Evolutionary conservation across 2,888 invertebrate species (phyloP).

Genomic region (Masnerella sp.): DNA sequence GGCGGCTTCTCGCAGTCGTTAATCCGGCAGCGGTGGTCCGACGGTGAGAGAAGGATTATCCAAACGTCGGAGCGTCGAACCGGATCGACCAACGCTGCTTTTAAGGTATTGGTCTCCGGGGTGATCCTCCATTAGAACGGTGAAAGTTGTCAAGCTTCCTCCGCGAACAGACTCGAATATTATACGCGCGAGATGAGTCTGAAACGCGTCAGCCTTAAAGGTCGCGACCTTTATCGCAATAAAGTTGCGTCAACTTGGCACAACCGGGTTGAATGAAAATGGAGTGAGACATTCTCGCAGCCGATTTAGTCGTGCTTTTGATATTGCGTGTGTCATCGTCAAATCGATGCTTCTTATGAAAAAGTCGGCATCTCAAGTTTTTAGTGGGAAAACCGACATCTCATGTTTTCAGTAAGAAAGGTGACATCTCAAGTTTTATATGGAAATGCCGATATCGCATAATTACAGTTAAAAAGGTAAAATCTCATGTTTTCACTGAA

Average conservation of each 20-base stretch:
- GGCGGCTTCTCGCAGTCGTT: constrained; percentile 65
- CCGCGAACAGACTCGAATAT: constrained; percentile 59
- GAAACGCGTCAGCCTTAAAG: constrained; percentile 47
- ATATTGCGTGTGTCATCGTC: constrained; percentile 39
- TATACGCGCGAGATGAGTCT: constrained; percentile 62
- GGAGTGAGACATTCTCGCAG: constrained; percentile 47
- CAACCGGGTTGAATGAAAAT: constrained; percentile 44
- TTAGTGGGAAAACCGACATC: too few species aligned
- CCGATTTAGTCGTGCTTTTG: constrained; percentile 51
- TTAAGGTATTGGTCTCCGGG: constrained; percentile 72
- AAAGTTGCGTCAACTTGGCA: constrained; percentile 43
- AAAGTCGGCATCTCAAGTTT: too few species aligned
- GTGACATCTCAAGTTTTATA: too few species aligned
- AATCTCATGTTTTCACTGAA: too few species aligned
- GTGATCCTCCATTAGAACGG: constrained; percentile 56
- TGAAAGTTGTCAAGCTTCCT: constrained; percentile 35
- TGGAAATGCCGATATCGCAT: too few species aligned
- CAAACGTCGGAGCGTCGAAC: constrained; percentile 68
- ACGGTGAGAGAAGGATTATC: constrained; percentile 74
- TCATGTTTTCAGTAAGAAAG: too few species aligned
- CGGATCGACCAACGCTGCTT: constrained; percentile 71
- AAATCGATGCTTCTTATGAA: constrained; percentile 26
- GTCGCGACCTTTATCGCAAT: constrained; percentile 59
- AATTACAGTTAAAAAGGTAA: too few species aligned
- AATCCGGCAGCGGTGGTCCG: constrained; percentile 53